phyloP scores from a whole-genome alignment of 2,113 vertebrate species.

The Nothoprocta perdicaria region DNA sequence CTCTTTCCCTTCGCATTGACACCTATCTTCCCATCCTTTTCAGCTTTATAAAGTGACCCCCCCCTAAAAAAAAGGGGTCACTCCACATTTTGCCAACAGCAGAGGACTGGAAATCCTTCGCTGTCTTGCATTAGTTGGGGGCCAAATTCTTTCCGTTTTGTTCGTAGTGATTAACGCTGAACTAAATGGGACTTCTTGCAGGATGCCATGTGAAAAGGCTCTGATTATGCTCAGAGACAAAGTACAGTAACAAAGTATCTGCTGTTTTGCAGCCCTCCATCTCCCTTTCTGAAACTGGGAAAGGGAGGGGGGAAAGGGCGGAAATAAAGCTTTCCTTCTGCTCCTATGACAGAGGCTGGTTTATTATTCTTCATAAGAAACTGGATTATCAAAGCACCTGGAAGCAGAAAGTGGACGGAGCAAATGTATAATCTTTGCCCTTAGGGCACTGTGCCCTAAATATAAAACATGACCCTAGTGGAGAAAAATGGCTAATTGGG shows the following conservation, averaged over 20 bases:
- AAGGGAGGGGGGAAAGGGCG: not conserved
- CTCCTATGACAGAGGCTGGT: not conserved
- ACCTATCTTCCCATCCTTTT: not conserved
- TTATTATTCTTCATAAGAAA: not conserved
- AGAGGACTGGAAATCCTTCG: not conserved
- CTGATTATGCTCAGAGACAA: constrained; percentile 12
- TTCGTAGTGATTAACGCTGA: constrained; percentile 59
- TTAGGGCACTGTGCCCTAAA: not conserved
- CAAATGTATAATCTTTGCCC: not conserved
- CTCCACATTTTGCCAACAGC: not conserved
- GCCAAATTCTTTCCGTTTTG: constrained; percentile 56
- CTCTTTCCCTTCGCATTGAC: not conserved
- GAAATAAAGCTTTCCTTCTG: not conserved
- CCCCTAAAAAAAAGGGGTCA: constrained; percentile 11
- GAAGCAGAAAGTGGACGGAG: not conserved
- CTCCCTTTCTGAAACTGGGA: not conserved
- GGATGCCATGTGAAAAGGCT: constrained; percentile 35
- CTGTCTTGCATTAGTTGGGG: constrained; percentile 25
- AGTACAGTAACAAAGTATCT: constrained; percentile 40
- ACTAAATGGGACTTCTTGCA: constrained; percentile 54
- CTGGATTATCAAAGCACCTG: not conserved
- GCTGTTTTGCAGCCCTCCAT: constrained; percentile 18
- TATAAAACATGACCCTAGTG: not conserved
- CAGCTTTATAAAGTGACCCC: not conserved
- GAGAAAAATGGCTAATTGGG: constrained; percentile 1